Conservation (phyloP, 92 coral and sea anemone species). For the Phenganax subtilis region DNA sequence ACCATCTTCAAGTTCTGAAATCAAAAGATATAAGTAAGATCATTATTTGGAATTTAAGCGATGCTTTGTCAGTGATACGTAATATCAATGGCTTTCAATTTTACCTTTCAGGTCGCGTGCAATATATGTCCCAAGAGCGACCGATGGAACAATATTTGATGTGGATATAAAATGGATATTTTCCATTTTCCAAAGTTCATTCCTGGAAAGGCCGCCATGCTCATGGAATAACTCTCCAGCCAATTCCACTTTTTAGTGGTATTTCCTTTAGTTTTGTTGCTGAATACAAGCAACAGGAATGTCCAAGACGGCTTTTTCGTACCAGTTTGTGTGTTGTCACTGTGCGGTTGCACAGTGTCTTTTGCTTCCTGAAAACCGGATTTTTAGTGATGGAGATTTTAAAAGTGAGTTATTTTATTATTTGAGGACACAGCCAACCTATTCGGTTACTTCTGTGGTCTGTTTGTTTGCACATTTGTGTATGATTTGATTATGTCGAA, state of each 20-base stretch:
- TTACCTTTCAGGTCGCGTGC: neutral
- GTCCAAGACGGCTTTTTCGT: neutral
- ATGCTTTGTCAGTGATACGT: neutral
- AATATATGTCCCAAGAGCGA: neutral
- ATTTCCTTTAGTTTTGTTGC: constrained; percentile 5
- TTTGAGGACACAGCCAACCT: neutral
- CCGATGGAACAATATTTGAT: neutral
- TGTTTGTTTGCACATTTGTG: constrained; percentile 8
- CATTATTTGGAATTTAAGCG: neutral
- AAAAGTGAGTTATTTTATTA: neutral
- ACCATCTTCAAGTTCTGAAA: constrained; percentile 22
- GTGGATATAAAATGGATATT: constrained; percentile 10
- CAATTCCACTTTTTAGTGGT: constrained; percentile 6
- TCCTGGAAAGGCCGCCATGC: constrained; percentile 1
- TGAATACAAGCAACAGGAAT: neutral
- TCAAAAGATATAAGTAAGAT: neutral
- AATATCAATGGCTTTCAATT: neutral
- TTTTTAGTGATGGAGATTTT: neutral
- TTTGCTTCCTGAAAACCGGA: neutral
- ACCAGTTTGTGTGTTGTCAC: constrained; percentile 1
- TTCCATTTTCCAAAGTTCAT: neutral
- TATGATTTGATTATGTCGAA: neutral
- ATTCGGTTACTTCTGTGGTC: neutral
- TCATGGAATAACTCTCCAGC: constrained; percentile 17
- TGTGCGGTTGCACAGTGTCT: neutral